Conservation (phyloP, 2,888 invertebrate genomes). For the Cynaeus angustus region DNA sequence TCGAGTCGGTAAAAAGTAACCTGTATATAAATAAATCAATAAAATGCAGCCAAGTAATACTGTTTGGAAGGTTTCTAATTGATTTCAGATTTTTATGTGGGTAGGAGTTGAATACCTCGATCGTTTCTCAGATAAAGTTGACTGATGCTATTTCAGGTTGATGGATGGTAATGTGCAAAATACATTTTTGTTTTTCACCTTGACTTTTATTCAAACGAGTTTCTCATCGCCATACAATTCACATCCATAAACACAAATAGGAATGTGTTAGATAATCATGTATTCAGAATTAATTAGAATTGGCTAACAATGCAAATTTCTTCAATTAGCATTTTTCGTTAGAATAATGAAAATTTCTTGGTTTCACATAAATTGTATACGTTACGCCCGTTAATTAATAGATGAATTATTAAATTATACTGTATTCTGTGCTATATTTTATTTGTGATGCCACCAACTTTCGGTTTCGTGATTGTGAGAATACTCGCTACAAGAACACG, state of each 20-base stretch:
- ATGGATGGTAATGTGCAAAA: constrained; percentile 25
- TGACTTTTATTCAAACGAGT: constrained; percentile 45
- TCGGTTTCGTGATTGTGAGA: constrained; percentile 33
- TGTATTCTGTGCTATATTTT: constrained; percentile 28
- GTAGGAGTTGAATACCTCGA: background rate
- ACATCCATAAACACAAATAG: constrained; percentile 30
- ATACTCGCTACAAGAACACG: background rate
- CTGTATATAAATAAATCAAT: too few species aligned
- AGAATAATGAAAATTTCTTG: constrained; percentile 55
- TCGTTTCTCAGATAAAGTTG: constrained; percentile 7
- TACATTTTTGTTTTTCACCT: constrained; percentile 35
- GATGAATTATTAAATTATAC: constrained; percentile 36
- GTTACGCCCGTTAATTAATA: constrained; percentile 33
- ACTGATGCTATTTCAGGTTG: constrained; percentile 15
- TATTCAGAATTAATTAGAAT: constrained; percentile 46
- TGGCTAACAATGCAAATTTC: constrained; percentile 46
- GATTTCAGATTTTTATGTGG: constrained; percentile 1
- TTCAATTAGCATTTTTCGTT: constrained; percentile 60
- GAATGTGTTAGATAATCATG: constrained; percentile 46
- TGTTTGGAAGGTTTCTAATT: constrained; percentile 25
- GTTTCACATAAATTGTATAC: constrained; percentile 44
- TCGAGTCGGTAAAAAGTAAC: too few species aligned
- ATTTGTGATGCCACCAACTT: constrained; percentile 17
- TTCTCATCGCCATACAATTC: constrained; percentile 40
- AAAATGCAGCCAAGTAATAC: constrained; percentile 4